Evolutionary conservation across 1,140 invertebrate species (phyloP).

Genomic region (Papilio glaucus): DNA sequence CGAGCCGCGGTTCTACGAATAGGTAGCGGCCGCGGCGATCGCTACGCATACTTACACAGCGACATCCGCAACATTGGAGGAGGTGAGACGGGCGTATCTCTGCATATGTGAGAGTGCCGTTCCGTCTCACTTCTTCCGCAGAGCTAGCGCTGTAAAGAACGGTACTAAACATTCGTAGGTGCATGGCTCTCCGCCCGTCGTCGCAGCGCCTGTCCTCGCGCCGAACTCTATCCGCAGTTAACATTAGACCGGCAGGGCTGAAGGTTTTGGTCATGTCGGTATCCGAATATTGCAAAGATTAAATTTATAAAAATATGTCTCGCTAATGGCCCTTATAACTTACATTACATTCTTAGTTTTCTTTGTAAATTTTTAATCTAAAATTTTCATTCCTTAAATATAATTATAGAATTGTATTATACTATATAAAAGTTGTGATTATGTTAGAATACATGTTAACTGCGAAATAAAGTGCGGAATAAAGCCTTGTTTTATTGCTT

Average conservation of each 20-base stretch:
- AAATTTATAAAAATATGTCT: slow-evolving; percentile 13
- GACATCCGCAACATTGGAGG: slow-evolving; percentile 33
- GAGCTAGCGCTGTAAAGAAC: slow-evolving; percentile 49
- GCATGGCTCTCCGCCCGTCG: slow-evolving; percentile 51
- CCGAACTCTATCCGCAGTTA: slow-evolving; percentile 58
- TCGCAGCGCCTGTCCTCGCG: slow-evolving; percentile 51
- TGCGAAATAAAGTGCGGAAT: no score
- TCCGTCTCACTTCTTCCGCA: slow-evolving; percentile 51
- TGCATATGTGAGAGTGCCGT: slow-evolving; percentile 40
- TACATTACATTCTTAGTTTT: slow-evolving; percentile 42
- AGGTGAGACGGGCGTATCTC: slow-evolving; percentile 3
- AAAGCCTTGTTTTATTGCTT: no score
- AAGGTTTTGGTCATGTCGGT: slow-evolving; percentile 44
- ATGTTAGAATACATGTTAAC: no score
- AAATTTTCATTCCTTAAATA: no score
- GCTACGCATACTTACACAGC: slow-evolving; percentile 41
- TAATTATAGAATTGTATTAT: no score
- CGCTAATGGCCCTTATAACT: background rate
- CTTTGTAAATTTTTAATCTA: no score
- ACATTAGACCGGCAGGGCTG: slow-evolving; percentile 56
- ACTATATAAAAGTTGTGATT: no score
- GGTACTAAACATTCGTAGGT: slow-evolving; percentile 49
- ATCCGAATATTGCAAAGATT: slow-evolving; percentile 26
- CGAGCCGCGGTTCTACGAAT: slow-evolving; percentile 54
- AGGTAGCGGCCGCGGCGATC: slow-evolving; percentile 43